Base-by-base conservation (phyloP, 2,113 vertebrate genomes). In the Sinocyclocheilus anophthalmus region DNA sequence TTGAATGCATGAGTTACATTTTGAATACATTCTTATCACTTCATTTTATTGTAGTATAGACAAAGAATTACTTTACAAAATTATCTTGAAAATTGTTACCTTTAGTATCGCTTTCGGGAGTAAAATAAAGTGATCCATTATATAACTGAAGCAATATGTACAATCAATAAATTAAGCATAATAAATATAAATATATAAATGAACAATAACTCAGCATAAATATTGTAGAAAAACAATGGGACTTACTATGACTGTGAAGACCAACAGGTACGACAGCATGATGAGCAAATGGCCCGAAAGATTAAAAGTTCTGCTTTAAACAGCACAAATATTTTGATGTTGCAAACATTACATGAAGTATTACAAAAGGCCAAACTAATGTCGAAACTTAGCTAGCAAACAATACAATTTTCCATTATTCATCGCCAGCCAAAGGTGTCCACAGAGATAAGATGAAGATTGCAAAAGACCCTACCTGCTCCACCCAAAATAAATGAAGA, bases 211-310 rank as follows among this genome's bases (percentile, higher is more conserved):
- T 16, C 3, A 53, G 50, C 50, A 53, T 53, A 53, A 53, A 16
- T 53, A 53, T 53, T 16, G 50, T 53, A 16, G 4, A 53, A 53
- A 14, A 16, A 16, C 50, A 16, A 1, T 53, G 20, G 69, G 69
- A 92, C 94, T 93, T 87, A 95, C 94, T 13, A 83, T 45, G 48
- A 59, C 30, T 1, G 86, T 59, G 37, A 93, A 24, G 61, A 93
- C 75, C 73, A 94, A 33, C 5, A 93, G 72, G 1, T 91, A 79
- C 2, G 85, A 77, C 26, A 92, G 30, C 92, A 92, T 93, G 70
- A 83, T 92, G 26, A 30, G 16, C 42, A 53, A 45, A 39, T 84
- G 77, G 70, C 5, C 10, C 18, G 50, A 61, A 24, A 39, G 37
- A 37, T 61, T 57, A 13, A 8, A 22, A 12, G 24, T 81, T 18